Base-by-base conservation (phyloP, 2,888 invertebrate genomes). In the Ectemnius continuus region DNA sequence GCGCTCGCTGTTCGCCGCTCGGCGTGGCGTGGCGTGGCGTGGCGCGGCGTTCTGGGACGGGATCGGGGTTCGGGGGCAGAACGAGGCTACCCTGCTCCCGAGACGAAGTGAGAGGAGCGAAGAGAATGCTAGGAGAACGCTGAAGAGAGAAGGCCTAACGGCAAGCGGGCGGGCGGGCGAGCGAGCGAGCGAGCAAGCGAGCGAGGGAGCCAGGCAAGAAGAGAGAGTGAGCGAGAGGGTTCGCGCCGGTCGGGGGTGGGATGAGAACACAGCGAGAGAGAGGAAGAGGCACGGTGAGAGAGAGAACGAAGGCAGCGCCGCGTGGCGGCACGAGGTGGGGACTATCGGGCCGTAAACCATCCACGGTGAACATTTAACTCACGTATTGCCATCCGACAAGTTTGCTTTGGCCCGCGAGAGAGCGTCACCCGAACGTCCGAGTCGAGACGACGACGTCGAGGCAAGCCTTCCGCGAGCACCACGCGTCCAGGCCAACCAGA, bases 311-410 rank as follows among this genome's bases (percentile, higher is more conserved):
- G 88, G 90, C 91, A 90, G 91, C 89, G 91, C 91, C 91, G 91
- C 91, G 91, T 90, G 91, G 92, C 91, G 92, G 92, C 91, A 88
- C 91, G 91, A 92, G 92, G 92, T 89, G 88, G 89, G 92, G 92
- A 92, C 93, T 93, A 93, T 93, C 93, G 93, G 93, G 93, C 93
- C 92, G 93, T 90, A 90, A 90, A 90, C 90, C 90, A 90, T 90
- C 90, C 91, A 89, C 93, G 90, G 91, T 88, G 90, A 91, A 90
- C 91, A 91, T 91, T 91, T 91, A 91, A 91, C 91, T 91, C 91
- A 90, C 91, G 91, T 91, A 91, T 91, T 91, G 91, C 91, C 91
- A 91, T 91, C 91, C 90, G 90, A 91, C 91, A 90, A 91, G 91
- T 91, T 91, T 91, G 91, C 90, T 90, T 90, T 90, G 88, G 89